Base-by-base conservation (phyloP, 1,140 invertebrate species). In the Lucilia sericata region DNA sequence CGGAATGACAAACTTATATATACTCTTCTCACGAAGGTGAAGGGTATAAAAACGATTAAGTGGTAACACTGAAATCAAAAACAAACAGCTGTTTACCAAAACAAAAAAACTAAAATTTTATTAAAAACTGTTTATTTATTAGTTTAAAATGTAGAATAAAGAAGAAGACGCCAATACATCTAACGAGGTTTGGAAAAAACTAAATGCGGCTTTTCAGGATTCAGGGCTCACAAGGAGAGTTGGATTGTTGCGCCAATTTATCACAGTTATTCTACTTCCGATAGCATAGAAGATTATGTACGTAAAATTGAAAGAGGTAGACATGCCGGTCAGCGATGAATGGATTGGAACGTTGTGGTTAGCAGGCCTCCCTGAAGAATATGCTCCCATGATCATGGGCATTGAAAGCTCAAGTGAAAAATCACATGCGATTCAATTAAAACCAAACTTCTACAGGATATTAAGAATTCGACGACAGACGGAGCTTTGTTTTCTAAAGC, bases 321-420 rank as follows among this genome's bases (percentile, higher is more conserved):
- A 49, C n/a, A 84, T 84, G 21, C 47, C 81, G n/a, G 70, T 86
- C 4, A 51, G 30, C 42, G 89, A 91, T 70, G 87, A 92, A 82
- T 91, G 87, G 88, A 86, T 91, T 21, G 90, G 87, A 30, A 84
- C 87, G 2, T 78, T 91, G 12, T 36, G 91, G 19, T 85, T 91
- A 36, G 87, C 89, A 0, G 91, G 90, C 47, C 86, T 91, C 34
- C 83, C 89, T 12, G 87, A 90, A 78, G 86, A 87, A 82, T 91
- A 84, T 86, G 47, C 65, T 19, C 90, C 91, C 0, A 90, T 91
- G 88, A 89, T 91, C 12, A 91, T 91, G 89, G 88, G 85, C 7
- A 86, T 91, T 19, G 30, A 78, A 78, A 78, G 76, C n/a, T 78
- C 76, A 8, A n/a, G 42, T 7, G 80, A 60, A 51, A 82, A 55